These are phyloP conservation scores for Physocephala rufipes DNA, from an alignment of 2,888 invertebrate genomes.

Conservation along the genomic window DNA sequence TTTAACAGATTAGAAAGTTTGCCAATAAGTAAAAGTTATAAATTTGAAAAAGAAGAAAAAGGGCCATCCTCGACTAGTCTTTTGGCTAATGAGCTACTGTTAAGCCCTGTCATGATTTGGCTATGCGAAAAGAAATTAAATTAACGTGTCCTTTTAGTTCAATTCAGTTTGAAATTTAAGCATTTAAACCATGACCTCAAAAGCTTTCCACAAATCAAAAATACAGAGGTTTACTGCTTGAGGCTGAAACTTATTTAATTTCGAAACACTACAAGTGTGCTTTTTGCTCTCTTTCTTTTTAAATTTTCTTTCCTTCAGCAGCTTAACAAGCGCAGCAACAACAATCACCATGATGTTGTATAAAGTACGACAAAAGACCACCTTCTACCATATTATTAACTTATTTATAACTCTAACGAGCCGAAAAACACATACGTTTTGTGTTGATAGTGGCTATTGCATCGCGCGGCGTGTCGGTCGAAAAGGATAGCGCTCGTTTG, in stretches of 20 bases:
- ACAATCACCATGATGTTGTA: too few relatives aligned
- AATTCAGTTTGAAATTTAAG: too few relatives aligned
- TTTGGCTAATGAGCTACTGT: too few relatives aligned
- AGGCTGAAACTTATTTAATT: slow-evolving; percentile 37
- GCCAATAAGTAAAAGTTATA: too few relatives aligned
- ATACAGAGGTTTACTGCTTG: slow-evolving; percentile 4
- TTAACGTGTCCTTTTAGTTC: too few relatives aligned
- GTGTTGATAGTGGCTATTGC: not conserved
- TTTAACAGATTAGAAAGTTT: too few relatives aligned
- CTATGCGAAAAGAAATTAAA: too few relatives aligned
- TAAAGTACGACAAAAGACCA: slow-evolving; percentile 56
- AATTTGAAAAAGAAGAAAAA: too few relatives aligned
- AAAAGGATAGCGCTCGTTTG: slow-evolving; percentile 2
- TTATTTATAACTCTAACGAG: slow-evolving; percentile 65
- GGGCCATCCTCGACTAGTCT: too few relatives aligned
- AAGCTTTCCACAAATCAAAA: not conserved
- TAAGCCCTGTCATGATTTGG: too few relatives aligned
- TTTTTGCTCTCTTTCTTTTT: not conserved
- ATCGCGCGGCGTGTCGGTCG: not conserved
- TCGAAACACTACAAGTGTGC: slow-evolving; percentile 7
- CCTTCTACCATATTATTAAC: slow-evolving; percentile 67
- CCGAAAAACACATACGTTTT: slow-evolving; percentile 29
- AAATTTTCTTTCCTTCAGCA: too few relatives aligned
- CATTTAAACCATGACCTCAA: too few relatives aligned
- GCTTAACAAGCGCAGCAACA: slow-evolving; percentile 7